A percentile compares a stretch with the other conserved stretches of the same genome.
phyloP scores from a whole-genome alignment of 1,140 invertebrate genomes.

The Harlomillsia oculata region DNA sequence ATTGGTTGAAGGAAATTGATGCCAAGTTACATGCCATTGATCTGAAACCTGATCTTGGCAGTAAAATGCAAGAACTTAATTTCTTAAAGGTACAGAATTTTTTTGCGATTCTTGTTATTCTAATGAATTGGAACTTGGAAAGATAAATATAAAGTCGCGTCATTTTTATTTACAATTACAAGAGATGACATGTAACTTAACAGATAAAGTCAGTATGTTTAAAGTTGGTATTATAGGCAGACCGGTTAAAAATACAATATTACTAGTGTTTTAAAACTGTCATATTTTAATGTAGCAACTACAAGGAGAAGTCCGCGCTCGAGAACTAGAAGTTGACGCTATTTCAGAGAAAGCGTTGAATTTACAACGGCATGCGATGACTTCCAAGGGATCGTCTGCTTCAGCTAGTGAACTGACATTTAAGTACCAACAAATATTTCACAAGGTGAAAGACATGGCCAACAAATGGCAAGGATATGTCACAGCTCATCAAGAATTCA shows the following conservation, averaged over 20 bases:
- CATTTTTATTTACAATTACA: no score
- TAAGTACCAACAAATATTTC: slow-evolving; percentile 80
- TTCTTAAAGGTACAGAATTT: slow-evolving; percentile 48
- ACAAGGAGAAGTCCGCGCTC: slow-evolving; percentile 78
- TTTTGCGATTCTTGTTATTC: no score
- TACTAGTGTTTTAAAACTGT: neutral
- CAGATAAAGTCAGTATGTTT: no score
- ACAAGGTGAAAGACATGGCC: slow-evolving; percentile 79
- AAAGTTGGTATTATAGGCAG: no score
- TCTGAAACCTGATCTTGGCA: slow-evolving; percentile 66
- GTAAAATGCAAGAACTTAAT: slow-evolving; percentile 77
- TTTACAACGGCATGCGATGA: slow-evolving; percentile 53
- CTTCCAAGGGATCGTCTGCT: slow-evolving; percentile 36
- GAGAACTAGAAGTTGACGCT: slow-evolving; percentile 84
- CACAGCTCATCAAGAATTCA: slow-evolving; percentile 76
- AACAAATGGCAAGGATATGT: slow-evolving; percentile 87
- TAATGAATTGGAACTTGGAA: no score
- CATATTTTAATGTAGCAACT: slow-evolving; percentile 47
- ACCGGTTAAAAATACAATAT: slow-evolving; percentile 1
- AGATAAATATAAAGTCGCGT: no score
- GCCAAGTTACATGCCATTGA: slow-evolving; percentile 78
- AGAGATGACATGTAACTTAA: no score
- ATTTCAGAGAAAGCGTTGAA: slow-evolving; percentile 82
- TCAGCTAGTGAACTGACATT: slow-evolving; percentile 70
- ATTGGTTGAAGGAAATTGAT: slow-evolving; percentile 81